Evolutionary conservation across 2,888 invertebrate species (phyloP).

Genomic region (Habroteleia sp.): DNA sequence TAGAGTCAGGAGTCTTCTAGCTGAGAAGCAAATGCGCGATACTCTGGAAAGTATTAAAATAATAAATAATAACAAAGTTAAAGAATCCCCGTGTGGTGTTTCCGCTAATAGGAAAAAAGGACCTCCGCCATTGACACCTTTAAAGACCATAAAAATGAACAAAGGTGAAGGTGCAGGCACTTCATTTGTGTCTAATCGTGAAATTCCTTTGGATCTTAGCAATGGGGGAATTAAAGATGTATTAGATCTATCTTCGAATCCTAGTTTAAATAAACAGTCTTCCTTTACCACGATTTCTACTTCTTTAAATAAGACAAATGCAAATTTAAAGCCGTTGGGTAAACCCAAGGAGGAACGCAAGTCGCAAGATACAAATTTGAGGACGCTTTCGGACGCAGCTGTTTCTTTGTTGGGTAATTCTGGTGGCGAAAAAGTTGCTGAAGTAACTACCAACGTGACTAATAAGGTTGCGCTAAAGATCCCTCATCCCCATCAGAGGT

Average conservation of each 20-base stretch:
- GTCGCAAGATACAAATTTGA: slow-evolving; percentile 72
- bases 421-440: slow-evolving; percentile 52
- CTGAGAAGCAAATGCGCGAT: slow-evolving; percentile 77
- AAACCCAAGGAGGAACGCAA: slow-evolving; percentile 70
- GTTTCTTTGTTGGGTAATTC: slow-evolving; percentile 70
- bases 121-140: slow-evolving; percentile 75
- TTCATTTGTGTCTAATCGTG: slow-evolving; percentile 67
- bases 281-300: slow-evolving; percentile 13
- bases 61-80: slow-evolving; percentile 60
- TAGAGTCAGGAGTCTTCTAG: slow-evolving; percentile 73
- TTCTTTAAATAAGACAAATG: slow-evolving; percentile 11
- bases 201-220: slow-evolving; percentile 73
- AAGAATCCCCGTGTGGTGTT: slow-evolving; percentile 41
- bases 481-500: slow-evolving; percentile 76
- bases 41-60: slow-evolving; percentile 73
- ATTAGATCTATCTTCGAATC: slow-evolving; percentile 71
- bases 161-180: slow-evolving; percentile 55
- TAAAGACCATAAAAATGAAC: slow-evolving; percentile 68
- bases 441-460: slow-evolving; percentile 41
- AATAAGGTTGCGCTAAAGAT: slow-evolving; percentile 74
- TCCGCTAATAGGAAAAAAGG: slow-evolving; percentile 71
- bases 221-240: slow-evolving; percentile 66
- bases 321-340: slow-evolving; percentile 34
- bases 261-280: slow-evolving; percentile 43
- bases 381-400: slow-evolving; percentile 74